These are phyloP conservation scores for Cheilosia grossa DNA, from an alignment of 2,888 invertebrate genomes.

Conservation along the genomic window DNA sequence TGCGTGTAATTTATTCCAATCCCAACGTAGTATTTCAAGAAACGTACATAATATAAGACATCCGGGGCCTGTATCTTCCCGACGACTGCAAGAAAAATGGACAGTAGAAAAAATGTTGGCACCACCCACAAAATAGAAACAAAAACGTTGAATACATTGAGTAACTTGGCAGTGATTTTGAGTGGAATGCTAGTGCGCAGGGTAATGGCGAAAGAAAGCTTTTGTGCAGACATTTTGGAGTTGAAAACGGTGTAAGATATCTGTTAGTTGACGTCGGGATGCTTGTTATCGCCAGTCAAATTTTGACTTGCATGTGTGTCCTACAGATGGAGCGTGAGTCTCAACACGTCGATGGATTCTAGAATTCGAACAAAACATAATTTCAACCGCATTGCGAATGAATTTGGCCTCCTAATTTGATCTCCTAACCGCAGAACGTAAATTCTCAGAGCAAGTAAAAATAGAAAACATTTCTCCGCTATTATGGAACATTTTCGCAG, in stretches of 20 bases:
- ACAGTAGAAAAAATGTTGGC: slow-evolving; percentile 74
- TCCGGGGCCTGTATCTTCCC: slow-evolving; percentile 74
- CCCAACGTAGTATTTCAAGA: slow-evolving; percentile 78
- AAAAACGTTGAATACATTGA: slow-evolving; percentile 50
- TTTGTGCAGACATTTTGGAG: slow-evolving; percentile 68
- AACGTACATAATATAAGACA: slow-evolving; percentile 77
- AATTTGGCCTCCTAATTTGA: too few relatives aligned
- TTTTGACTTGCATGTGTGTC: not conserved
- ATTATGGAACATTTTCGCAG: too few relatives aligned
- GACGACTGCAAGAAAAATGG: slow-evolving; percentile 77
- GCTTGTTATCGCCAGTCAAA: slow-evolving; percentile 10
- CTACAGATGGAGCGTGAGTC: too few relatives aligned
- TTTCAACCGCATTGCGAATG: too few relatives aligned
- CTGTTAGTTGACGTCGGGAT: slow-evolving; percentile 11
- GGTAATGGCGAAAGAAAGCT: slow-evolving; percentile 17
- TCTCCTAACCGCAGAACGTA: too few relatives aligned
- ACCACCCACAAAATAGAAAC: slow-evolving; percentile 74
- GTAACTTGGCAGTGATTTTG: slow-evolving; percentile 54
- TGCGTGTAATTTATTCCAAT: slow-evolving; percentile 79
- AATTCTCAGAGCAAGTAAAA: too few relatives aligned
- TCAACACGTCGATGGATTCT: too few relatives aligned
- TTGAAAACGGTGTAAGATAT: slow-evolving; percentile 1
- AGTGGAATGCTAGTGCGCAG: slow-evolving; percentile 54
- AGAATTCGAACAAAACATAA: too few relatives aligned
- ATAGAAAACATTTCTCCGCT: too few relatives aligned